Evolutionary conservation across 2,113 vertebrate species (phyloP).

Genomic region (Candoia aspera): DNA sequence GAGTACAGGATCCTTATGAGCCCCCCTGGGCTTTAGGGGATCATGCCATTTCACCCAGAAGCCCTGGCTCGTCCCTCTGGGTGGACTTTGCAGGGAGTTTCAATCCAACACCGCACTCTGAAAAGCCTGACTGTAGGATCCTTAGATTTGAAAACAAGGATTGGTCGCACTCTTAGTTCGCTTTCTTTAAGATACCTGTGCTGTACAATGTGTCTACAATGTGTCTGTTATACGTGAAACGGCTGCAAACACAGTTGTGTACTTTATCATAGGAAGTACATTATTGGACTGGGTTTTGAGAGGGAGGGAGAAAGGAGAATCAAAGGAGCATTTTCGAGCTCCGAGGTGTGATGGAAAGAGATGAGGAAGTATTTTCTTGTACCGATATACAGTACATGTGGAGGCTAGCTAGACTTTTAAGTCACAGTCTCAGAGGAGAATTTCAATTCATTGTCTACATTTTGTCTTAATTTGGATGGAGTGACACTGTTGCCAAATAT

Average conservation of each 20-base stretch:
- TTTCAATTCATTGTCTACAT: neutral
- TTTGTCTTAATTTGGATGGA: neutral
- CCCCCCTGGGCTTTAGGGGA: neutral
- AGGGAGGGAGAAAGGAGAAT: neutral
- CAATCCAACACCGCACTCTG: too few species aligned
- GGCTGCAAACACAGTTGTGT: neutral
- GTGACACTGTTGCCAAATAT: too few species aligned
- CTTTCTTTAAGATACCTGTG: neutral
- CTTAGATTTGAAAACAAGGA: neutral
- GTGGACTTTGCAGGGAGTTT: neutral
- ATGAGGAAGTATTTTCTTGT: neutral
- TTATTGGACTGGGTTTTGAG: neutral
- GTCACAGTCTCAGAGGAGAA: neutral
- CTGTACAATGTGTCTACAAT: neutral
- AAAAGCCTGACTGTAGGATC: neutral
- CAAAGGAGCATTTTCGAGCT: neutral
- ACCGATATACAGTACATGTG: neutral
- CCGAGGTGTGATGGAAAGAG: neutral
- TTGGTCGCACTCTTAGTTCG: neutral
- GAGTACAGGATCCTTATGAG: neutral
- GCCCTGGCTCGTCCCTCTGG: neutral
- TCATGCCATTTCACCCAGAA: neutral
- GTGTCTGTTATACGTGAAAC: neutral
- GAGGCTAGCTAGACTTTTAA: too few species aligned
- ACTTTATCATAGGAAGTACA: too few species aligned